Conservation (phyloP, 2,113 vertebrate species). For the Calonectris borealis region DNA sequence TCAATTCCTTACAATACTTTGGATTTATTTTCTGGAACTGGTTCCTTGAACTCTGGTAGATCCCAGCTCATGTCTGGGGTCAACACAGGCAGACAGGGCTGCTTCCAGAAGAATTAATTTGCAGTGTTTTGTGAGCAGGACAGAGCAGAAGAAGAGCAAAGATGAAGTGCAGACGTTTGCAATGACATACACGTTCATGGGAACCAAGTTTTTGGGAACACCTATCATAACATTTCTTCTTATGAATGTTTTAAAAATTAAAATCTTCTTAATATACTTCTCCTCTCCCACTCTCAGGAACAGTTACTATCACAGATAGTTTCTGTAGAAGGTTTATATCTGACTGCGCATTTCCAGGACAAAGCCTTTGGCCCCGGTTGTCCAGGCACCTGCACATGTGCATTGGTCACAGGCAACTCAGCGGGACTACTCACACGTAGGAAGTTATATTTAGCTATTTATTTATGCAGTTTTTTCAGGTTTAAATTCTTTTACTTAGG, state of each 20-base stretch:
- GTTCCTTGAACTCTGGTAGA: neutral
- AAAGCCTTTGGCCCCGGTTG: neutral
- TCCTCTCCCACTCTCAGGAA: neutral
- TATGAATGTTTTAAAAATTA: neutral
- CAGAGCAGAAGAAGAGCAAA: neutral
- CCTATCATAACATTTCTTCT: neutral
- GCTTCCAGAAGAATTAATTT: neutral
- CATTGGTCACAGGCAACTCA: neutral
- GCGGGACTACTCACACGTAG: neutral
- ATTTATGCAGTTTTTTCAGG: neutral
- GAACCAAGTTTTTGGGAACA: neutral
- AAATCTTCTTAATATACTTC: neutral
- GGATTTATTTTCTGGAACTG: neutral
- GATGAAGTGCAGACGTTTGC: neutral
- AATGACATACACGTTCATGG: accelerated
- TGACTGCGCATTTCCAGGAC: neutral
- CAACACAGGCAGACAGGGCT: neutral
- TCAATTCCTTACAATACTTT: neutral
- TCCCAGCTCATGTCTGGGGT: neutral
- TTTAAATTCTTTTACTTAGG: neutral
- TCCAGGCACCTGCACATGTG: neutral
- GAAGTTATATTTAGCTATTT: neutral
- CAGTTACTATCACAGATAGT: neutral
- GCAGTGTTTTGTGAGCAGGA: neutral
- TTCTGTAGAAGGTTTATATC: neutral